Evolutionary conservation across 2,888 invertebrate species (phyloP).

Genomic region (Agonopterix alstromeriana): DNA sequence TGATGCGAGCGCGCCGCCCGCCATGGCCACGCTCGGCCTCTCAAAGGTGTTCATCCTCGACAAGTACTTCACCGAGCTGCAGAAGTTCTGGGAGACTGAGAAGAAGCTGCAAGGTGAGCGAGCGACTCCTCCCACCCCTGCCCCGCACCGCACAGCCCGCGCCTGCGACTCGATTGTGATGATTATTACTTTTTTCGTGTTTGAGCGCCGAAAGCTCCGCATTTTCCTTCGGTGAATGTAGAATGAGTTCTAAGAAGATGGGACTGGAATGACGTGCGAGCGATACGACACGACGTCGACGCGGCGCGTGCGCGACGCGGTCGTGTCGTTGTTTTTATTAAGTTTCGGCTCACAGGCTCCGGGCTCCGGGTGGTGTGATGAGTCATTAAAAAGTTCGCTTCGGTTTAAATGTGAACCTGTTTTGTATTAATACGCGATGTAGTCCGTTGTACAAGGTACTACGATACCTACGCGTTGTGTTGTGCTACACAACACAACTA

Average conservation of each 20-base stretch:
- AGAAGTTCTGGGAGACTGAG: slow-evolving; percentile 98
- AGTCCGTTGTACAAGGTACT: too few species aligned
- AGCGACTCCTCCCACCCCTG: slow-evolving; percentile 6
- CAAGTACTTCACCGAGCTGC: slow-evolving; percentile 97
- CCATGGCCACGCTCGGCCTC: slow-evolving; percentile 96
- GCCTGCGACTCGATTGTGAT: slow-evolving; percentile 8
- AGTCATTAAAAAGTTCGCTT: slow-evolving; percentile 2
- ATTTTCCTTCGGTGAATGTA: slow-evolving; percentile 5
- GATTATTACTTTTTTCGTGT: slow-evolving; percentile 3
- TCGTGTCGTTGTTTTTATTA: background rate
- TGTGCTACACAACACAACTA: too few species aligned
- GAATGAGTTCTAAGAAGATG: background rate
- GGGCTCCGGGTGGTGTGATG: background rate
- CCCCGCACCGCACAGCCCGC: slow-evolving; percentile 9
- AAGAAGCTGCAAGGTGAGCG: slow-evolving; percentile 95
- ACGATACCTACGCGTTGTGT: too few species aligned
- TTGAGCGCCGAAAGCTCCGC: slow-evolving; percentile 8
- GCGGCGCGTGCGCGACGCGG: background rate
- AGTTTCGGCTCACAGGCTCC: background rate
- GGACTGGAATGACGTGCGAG: background rate
- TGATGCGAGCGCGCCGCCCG: slow-evolving; percentile 66
- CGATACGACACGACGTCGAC: background rate
- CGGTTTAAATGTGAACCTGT: slow-evolving; percentile 1
- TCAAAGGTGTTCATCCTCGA: slow-evolving; percentile 98
- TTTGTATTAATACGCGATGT: background rate